Base-by-base conservation (phyloP, 2,113 vertebrate genomes). In the Chaetorhynchus papuensis region DNA sequence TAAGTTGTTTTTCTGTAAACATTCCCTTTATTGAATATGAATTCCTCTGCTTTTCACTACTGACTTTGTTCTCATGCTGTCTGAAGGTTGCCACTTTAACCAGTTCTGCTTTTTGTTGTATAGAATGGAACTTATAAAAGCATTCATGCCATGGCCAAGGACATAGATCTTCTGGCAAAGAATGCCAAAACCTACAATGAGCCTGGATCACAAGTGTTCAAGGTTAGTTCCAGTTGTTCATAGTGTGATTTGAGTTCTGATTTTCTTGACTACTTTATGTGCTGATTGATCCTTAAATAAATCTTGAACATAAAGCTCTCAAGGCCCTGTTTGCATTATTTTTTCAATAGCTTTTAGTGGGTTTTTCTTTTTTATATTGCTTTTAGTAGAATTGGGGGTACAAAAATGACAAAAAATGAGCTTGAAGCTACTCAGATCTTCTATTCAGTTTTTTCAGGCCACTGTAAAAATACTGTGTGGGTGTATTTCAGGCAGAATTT, bases 111-210 rank as follows among this genome's bases (percentile, higher is more conserved):
- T 96, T 72, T 94, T 96, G 19, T 93, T 87, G 18, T 89, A 3
- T 57, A 99, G 99, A 97, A 99, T 95, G 98, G 98, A 94, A 98
- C 98, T 77, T 99, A 99, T 56, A 99, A 99, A 98, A 99, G 98
- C 96, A 97, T 99, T 88, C 98, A 98, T 93, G 98, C 98, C 76
- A 99, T 99, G 99, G 98, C 99, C 85, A 99, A 99, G 98, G 99
- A 99, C 94, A 98, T 99, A 87, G 99, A 99, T 95, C 97, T 99
- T 61, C 97, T 99, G 89, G 99, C 98, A 94, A 99, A 99, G 98
- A 99, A 99, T 97, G 99, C 99, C 95, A 99, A 99, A 98, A 99
- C 99, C 13, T 99, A 99, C 83, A 99, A 99, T 90, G 99, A 99
- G 75, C 99, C 99, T 69, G 99, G 99, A 86, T 99, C 99, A 39